A percentile compares a stretch with the other conserved stretches of the same genome.
Conservation (phyloP, 1,140 invertebrate genomes). For the Euglossa dilemma region DNA sequence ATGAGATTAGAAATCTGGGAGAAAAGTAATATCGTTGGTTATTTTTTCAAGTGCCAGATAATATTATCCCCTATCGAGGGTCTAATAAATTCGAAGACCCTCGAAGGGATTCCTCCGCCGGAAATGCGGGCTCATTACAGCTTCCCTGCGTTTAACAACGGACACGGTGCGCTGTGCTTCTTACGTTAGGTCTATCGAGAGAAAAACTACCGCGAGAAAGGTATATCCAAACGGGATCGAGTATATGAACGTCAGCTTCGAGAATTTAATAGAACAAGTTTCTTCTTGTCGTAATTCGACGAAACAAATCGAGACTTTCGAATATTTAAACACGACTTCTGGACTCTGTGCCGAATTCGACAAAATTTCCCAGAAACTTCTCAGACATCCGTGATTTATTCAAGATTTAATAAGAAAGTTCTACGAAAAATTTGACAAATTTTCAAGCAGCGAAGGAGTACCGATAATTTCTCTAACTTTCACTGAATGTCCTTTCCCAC, state of each 20-base stretch:
- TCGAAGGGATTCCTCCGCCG: constrained; percentile 73
- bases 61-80: constrained; percentile 7
- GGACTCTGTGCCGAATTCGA: too few relatives aligned
- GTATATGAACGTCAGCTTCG: background rate
- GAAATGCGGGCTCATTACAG: constrained; percentile 76
- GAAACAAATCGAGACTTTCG: too few relatives aligned
- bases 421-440: too few relatives aligned
- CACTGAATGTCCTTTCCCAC: background rate
- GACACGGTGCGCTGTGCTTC: background rate
- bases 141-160: background rate
- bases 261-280: background rate
- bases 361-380: too few relatives aligned
- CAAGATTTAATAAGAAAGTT: too few relatives aligned
- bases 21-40: background rate
- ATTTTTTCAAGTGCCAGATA: constrained; percentile 22
- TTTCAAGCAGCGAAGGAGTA: too few relatives aligned
- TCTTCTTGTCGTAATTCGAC: too few relatives aligned
- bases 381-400: too few relatives aligned
- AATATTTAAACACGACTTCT: too few relatives aligned
- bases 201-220: background rate
- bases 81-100: constrained; percentile 20
- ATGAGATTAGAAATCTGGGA: background rate
- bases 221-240: background rate
- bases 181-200: background rate
- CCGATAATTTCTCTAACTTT: background rate